phyloP scores from a whole-genome alignment of 2,113 vertebrate genomes.

The Hippocampus abdominalis region DNA sequence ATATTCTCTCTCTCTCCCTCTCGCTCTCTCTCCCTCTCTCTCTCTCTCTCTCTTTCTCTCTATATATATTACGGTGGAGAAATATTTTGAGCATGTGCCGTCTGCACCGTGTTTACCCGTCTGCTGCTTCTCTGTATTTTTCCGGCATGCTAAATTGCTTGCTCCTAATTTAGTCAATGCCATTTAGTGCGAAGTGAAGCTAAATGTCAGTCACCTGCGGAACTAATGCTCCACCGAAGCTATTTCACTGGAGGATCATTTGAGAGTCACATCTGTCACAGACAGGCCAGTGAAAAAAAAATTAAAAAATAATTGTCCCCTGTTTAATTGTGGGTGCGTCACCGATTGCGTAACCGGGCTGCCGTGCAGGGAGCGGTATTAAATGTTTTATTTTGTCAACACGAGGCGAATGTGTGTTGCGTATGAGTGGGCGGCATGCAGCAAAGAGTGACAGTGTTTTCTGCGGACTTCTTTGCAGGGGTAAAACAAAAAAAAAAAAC shows the following conservation, averaged over 20 bases:
- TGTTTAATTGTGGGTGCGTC: constrained; percentile 32
- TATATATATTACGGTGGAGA: background rate
- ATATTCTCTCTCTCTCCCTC: no score
- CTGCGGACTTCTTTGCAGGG: constrained; percentile 18
- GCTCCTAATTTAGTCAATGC: background rate
- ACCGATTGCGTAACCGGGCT: constrained; percentile 23
- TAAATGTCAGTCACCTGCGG: constrained; percentile 44
- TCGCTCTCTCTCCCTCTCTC: no score
- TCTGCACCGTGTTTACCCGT: constrained; percentile 15
- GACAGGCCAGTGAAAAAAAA: constrained; percentile 25
- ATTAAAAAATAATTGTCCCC: constrained; percentile 17
- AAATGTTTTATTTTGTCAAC: constrained; percentile 23
- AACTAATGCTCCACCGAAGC: constrained; percentile 22
- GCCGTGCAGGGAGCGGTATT: constrained; percentile 6
- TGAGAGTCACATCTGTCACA: constrained; percentile 44
- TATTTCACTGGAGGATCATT: constrained; percentile 20
- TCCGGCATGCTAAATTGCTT: background rate
- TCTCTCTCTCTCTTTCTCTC: no score
- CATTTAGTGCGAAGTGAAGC: constrained; percentile 28
- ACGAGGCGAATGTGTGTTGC: background rate
- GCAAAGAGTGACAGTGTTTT: constrained; percentile 25
- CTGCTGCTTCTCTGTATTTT: background rate
- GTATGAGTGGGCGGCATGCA: background rate
- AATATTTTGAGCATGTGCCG: background rate
- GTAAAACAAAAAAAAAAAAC: no score